Conservation (phyloP, 2,797 vertebrate genomes). For the Adelosebastes latens region DNA sequence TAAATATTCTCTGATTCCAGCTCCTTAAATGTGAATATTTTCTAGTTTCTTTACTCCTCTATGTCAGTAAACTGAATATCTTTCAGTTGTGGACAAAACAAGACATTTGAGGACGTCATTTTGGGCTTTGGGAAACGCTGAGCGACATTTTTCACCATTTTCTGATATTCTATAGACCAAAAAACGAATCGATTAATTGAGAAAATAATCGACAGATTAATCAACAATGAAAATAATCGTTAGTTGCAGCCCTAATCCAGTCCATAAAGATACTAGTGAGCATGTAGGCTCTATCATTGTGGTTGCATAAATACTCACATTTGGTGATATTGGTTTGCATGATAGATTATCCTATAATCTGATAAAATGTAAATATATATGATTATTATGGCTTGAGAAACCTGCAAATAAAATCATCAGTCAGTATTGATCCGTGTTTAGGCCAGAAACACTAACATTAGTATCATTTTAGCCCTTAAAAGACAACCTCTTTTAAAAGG, state of each 20-base stretch:
- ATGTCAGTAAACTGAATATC: too few species aligned
- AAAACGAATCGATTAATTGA: too few species aligned
- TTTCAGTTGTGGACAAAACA: too few species aligned
- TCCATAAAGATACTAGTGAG: background rate
- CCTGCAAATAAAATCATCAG: background rate
- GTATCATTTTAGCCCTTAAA: background rate
- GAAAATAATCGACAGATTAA: fast-evolving
- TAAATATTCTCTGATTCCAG: too few species aligned
- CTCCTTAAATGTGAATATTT: too few species aligned
- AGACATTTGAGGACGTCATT: fast-evolving
- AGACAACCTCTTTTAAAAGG: background rate
- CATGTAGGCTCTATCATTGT: background rate
- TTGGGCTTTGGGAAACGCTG: too few species aligned
- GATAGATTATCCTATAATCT: background rate
- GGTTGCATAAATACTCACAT: background rate
- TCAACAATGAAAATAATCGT: too few species aligned
- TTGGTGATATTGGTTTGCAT: background rate
- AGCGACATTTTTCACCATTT: too few species aligned
- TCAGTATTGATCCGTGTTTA: background rate
- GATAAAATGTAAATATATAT: background rate
- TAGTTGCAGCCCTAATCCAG: too few species aligned
- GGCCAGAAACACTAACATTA: background rate
- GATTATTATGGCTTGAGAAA: background rate
- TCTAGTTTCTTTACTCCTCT: too few species aligned
- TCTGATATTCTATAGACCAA: too few species aligned